Conservation (phyloP, 1,140 invertebrate species). For the Augochlora pura region DNA sequence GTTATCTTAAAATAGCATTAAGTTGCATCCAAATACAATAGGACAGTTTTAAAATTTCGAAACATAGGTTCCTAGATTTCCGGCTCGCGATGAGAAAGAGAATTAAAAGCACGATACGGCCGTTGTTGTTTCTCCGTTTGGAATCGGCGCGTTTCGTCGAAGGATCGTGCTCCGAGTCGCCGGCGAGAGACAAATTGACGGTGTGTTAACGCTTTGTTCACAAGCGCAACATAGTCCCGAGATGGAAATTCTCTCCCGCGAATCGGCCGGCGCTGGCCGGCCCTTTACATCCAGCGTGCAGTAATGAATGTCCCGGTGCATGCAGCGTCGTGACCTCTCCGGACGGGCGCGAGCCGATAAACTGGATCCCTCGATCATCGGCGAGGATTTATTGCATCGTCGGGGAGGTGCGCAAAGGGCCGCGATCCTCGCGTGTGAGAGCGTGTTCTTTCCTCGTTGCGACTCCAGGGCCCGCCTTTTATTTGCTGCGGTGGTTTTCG, state of each 20-base stretch:
- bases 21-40: no score
- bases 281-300: conserved; percentile 30
- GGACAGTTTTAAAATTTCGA: not conserved
- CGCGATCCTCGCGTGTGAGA: conserved; percentile 38
- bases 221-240: conserved; percentile 1
- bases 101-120: no score
- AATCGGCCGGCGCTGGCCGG: conserved; percentile 8
- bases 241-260: conserved; percentile 31
- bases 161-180: not conserved
- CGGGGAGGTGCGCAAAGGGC: conserved; percentile 39
- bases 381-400: conserved; percentile 53
- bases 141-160: not conserved
- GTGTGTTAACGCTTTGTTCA: conserved; percentile 29
- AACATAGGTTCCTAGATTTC: not conserved
- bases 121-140: not conserved
- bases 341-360: conserved; percentile 42
- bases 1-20: no score
- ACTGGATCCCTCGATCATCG: conserved; percentile 54
- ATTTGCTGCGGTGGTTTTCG: conserved; percentile 1
- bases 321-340: conserved; percentile 38
- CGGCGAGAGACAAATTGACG: conserved; percentile 25
- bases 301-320: conserved; percentile 52
- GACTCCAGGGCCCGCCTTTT: conserved; percentile 7
- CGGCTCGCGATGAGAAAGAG: no score
- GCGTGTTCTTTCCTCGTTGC: conserved; percentile 16